Evolutionary conservation across 1,140 invertebrate species (phyloP), one percentile per base, ranked within the genome.

Genomic region (Drosophila athabasca): DNA sequence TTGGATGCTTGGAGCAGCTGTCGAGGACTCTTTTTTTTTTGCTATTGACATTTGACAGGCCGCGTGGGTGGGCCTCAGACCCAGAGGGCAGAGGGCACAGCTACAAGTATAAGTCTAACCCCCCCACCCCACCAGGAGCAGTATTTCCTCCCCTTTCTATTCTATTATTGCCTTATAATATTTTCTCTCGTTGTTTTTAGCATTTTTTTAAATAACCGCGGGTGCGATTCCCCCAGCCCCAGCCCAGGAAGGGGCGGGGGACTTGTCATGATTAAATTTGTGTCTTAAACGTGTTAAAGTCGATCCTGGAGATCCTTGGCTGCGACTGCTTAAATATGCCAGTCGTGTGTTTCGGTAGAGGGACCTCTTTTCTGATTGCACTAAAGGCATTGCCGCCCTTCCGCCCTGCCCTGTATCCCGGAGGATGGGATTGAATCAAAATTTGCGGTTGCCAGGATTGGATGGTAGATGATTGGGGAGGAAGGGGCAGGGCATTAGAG

Each of bases 1-100:
- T 9, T 26, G 64, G 48, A 74, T 65, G 54, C 35, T 59, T 57
- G 22, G 54, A 85, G 81, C 68, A 80, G 77, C 81, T 85, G 81
- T 80, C 62, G 73, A 51, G 24, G 41, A 69, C 55, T 13, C 35
- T 35, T 35, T 54, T 64, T 58, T 64, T 54, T 90, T 64, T 90
- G 87, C 82, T 90, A 78, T 87, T 90, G 87, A 90, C 87, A 80
- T 90, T 90, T 90, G 87, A 90, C 87, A 90, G 73, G 84, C 58
- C 66, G 80, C 69, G 61, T 79, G 65, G 80, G 67, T 48, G 51
- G 59, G 45, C 43, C 9, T 62, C 61, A 46, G 48, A 29, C 72
- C 78, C 82, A 13, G 61, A 43, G 64, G 81, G 66, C 72, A 72
- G 62, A 35, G 22, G 39, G 19, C 17, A 43, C 9, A 45, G 51